Base-by-base conservation (phyloP, 2,113 vertebrate genomes). In the Siniperca chuatsi region DNA sequence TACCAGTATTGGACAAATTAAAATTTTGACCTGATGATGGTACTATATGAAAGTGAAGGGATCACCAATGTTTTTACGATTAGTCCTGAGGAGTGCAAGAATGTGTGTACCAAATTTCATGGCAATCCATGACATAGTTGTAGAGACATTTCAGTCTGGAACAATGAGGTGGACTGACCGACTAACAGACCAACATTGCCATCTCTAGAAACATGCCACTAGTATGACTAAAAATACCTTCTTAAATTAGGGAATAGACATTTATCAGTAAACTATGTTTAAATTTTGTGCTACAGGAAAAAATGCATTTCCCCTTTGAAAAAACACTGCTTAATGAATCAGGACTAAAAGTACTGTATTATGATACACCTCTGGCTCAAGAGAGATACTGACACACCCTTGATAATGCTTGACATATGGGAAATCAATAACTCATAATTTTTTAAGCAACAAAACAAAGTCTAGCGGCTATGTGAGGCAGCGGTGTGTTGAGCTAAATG, bases 261-360 rank as follows among this genome's bases (percentile, higher is more conserved):
- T 65, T 58, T 29, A 65, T 81, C 58, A 23, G 44, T 42, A 54
- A 66, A 60, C n/a, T 0, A 6, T 65, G 29, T 29, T 61, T 67
- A 15, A 61, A 33, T 35, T 72, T 18, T 68, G 37, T 73, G 68
- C 69, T 57, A 16, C 15, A 54, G 60, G 44, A 10, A 42, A 81
- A 81, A 52, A 55, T 54, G 0, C 4, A 9, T 21, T 44, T 65
- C 8, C 21, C 18, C 4, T 37, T 20, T 50, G 15, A 52, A 52
- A 15, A 13, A 61, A 29, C n/a, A 58, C n/a, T 21, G 8, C 33
- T 21, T 40, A 16, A 57, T 11, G 11, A 40, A 61, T 25, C 46
- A 44, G 37, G 8, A 29, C 21, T 20, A 57, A 13, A 64, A 64
- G 44, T 16, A 62, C 8, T 25, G 15, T 23, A 7, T 70, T 70